Evolutionary conservation across 2,113 vertebrate species (phyloP).

Genomic region (Neotoma lepida): DNA sequence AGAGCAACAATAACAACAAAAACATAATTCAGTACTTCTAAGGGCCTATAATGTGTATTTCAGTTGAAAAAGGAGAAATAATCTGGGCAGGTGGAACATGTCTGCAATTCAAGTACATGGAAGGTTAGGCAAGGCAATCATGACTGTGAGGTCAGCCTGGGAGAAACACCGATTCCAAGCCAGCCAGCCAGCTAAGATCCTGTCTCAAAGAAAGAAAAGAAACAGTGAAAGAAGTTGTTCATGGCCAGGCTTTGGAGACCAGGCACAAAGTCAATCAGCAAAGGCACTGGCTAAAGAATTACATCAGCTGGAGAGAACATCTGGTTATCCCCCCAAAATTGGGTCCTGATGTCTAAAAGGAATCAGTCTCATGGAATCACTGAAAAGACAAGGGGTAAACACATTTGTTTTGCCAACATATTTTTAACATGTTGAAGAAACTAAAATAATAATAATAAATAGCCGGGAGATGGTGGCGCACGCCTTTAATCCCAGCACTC

Average conservation of each 20-base stretch:
- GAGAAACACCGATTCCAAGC: not conserved
- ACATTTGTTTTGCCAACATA: conserved; percentile 37
- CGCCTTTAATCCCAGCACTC: too few species aligned
- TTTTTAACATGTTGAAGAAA: conserved; percentile 28
- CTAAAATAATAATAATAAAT: conserved; percentile 16
- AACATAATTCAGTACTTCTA: not conserved
- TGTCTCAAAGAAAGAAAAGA: not conserved
- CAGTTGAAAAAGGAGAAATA: conserved; percentile 6
- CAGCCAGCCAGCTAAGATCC: not conserved
- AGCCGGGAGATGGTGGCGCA: too few species aligned
- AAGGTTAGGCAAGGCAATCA: not conserved
- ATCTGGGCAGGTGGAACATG: too few species aligned
- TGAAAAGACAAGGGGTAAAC: conserved; percentile 28
- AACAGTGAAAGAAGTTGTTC: not conserved
- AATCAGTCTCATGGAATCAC: not conserved
- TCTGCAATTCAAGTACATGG: not conserved
- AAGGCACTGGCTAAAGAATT: not conserved
- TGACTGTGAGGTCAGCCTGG: not conserved
- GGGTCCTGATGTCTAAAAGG: conserved; percentile 15
- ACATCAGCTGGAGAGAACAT: not conserved
- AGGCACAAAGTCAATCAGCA: not conserved
- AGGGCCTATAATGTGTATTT: not conserved
- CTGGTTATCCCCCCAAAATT: not conserved
- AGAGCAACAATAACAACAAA: not conserved
- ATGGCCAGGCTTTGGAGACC: too few species aligned